Conservation (phyloP, 1,140 invertebrate genomes). For the Drosophila littoralis region DNA sequence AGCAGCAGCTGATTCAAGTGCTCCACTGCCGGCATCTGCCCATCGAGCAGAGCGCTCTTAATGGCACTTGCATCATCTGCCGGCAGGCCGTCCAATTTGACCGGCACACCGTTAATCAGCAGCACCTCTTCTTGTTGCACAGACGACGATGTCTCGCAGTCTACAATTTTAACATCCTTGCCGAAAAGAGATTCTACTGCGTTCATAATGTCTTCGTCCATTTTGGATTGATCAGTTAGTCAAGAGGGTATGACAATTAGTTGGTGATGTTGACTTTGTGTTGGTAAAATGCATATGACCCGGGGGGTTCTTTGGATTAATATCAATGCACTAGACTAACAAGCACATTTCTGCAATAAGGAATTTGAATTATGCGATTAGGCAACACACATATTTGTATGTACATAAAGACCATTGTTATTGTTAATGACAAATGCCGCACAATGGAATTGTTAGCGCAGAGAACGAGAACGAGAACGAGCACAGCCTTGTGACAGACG, state of each 20-base stretch:
- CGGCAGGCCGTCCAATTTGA: constrained; percentile 86
- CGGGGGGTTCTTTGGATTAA: constrained; percentile 76
- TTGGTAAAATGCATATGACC: constrained; percentile 75
- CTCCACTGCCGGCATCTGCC: constrained; percentile 90
- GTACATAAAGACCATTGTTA: constrained; percentile 18
- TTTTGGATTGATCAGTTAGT: constrained; percentile 74
- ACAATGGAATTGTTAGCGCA: constrained; percentile 37
- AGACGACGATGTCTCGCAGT: constrained; percentile 90
- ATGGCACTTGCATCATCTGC: constrained; percentile 89
- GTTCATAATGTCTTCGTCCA: constrained; percentile 92
- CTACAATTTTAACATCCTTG: constrained; percentile 90
- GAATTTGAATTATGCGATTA: constrained; percentile 44
- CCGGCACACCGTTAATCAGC: constrained; percentile 90
- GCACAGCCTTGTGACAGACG: constrained; percentile 34
- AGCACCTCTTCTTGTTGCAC: constrained; percentile 90
- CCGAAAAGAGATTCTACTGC: constrained; percentile 91
- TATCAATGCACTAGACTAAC: constrained; percentile 66
- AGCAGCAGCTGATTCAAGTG: constrained; percentile 90
- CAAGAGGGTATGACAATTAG: constrained; percentile 36
- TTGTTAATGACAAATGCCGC: constrained; percentile 20
- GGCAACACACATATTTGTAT: constrained; percentile 10
- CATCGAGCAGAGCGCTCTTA: constrained; percentile 89
- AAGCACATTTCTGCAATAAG: constrained; percentile 66
- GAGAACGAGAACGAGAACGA: constrained; percentile 15
- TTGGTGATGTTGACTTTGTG: constrained; percentile 44